Evolutionary conservation across 2,113 vertebrate species (phyloP).

Genomic region (Notechis scutatus): DNA sequence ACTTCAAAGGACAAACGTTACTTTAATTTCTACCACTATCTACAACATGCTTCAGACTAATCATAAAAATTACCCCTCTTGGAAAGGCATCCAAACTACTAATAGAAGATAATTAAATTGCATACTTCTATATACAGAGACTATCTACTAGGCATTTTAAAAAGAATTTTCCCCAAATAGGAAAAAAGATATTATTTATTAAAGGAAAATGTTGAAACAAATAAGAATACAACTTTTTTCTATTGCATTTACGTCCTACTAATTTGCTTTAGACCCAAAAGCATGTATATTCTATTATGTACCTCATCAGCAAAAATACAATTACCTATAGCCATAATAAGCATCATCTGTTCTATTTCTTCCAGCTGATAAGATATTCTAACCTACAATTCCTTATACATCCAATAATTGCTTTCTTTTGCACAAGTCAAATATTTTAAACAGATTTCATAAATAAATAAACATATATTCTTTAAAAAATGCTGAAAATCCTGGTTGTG

Average conservation of each 20-base stretch:
- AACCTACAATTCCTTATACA: not conserved
- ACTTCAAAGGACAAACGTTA: not conserved
- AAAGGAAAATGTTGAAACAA: not conserved
- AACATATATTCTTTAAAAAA: not conserved
- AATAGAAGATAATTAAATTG: not conserved
- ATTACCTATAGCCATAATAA: not conserved
- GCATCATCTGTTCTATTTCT: not conserved
- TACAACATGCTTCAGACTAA: constrained; percentile 4
- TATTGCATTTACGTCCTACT: not conserved
- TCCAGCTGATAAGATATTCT: not conserved
- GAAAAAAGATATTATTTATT: not conserved
- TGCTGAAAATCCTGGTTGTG: not conserved
- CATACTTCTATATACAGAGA: not conserved
- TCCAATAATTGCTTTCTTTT: not conserved
- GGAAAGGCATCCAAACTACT: not conserved
- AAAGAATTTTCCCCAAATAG: not conserved
- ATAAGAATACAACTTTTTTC: not conserved
- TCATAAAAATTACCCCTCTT: not conserved
- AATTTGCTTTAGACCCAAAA: not conserved
- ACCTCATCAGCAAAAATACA: not conserved
- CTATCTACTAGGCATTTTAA: not conserved
- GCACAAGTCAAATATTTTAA: not conserved
- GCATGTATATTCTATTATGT: not conserved
- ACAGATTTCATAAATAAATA: not conserved
- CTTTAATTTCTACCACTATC: not conserved